Evolutionary conservation across 2,888 invertebrate genomes (phyloP).

Genomic region (Nebria brevicollis): DNA sequence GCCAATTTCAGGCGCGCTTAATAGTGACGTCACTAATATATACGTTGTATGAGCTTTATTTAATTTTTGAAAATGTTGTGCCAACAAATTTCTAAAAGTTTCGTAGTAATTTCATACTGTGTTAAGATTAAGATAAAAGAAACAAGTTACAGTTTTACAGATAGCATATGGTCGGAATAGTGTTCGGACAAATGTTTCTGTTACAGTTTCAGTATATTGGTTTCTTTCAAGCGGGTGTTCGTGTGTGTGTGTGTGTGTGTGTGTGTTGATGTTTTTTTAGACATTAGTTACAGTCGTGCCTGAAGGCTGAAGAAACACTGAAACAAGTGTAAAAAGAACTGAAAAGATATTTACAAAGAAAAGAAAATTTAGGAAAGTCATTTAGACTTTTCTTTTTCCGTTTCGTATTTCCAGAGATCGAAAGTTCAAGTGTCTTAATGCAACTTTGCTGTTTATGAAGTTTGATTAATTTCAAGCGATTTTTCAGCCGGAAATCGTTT

Average conservation of each 20-base stretch:
- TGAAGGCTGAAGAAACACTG: not conserved
- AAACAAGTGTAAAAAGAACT: not conserved
- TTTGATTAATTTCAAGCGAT: too few relatives aligned
- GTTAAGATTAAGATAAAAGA: too few relatives aligned
- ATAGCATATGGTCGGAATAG: not conserved
- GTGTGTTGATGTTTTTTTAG: not conserved
- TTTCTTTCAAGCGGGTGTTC: not conserved
- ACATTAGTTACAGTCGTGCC: not conserved
- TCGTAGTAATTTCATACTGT: too few relatives aligned
- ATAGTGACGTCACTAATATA: not conserved
- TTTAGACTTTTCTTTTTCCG: not conserved
- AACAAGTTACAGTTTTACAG: not conserved
- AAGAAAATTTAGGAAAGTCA: not conserved
- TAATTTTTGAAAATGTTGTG: too few relatives aligned
- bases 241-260: not conserved
- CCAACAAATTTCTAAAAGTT: too few relatives aligned
- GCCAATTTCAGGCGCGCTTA: conserved; percentile 9
- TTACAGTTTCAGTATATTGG: not conserved
- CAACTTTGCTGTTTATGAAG: too few relatives aligned
- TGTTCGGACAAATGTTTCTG: not conserved
- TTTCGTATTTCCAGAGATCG: too few relatives aligned
- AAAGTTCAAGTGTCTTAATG: not conserved
- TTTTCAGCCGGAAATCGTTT: not conserved
- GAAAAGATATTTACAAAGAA: not conserved
- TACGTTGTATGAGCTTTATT: not conserved